These are phyloP conservation scores for Heliornis fulica DNA, from an alignment of 2,113 vertebrate species.

Conservation along the genomic window DNA sequence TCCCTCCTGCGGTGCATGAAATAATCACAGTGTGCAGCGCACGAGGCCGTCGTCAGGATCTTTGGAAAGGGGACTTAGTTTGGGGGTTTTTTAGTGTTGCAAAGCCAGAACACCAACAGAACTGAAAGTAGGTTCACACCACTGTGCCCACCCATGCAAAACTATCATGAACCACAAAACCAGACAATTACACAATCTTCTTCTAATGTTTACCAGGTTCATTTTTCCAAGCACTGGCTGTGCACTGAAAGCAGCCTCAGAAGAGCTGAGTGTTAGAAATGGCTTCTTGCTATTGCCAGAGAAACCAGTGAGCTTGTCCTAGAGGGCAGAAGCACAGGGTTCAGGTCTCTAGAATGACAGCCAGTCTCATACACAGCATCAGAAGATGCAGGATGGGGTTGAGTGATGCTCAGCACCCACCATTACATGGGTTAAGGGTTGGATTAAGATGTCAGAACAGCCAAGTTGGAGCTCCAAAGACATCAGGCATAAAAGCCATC, in stretches of 20 bases:
- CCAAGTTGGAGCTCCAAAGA: not conserved
- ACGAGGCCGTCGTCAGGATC: not conserved
- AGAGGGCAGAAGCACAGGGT: not conserved
- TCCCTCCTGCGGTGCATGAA: not conserved
- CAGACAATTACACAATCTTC: not conserved
- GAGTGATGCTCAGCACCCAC: not conserved
- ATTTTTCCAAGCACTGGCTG: not conserved
- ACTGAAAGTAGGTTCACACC: conserved; percentile 18
- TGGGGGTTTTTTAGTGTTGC: not conserved
- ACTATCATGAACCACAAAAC: not conserved
- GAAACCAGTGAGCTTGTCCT: not conserved
- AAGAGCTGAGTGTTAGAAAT: not conserved
- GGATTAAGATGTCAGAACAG: not conserved
- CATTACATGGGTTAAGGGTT: not conserved
- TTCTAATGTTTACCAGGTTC: not conserved
- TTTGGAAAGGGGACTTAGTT: not conserved
- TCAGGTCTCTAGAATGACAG: not conserved
- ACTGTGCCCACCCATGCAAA: conserved; percentile 24
- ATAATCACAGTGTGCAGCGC: not conserved
- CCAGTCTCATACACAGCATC: accelerated
- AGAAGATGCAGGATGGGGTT: not conserved
- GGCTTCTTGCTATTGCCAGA: not conserved
- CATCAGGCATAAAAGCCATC: not conserved
- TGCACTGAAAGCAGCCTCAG: not conserved
- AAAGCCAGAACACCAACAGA: not conserved